Base-by-base conservation (phyloP, 2,888 invertebrate genomes). In the Acrobasis repandana region DNA sequence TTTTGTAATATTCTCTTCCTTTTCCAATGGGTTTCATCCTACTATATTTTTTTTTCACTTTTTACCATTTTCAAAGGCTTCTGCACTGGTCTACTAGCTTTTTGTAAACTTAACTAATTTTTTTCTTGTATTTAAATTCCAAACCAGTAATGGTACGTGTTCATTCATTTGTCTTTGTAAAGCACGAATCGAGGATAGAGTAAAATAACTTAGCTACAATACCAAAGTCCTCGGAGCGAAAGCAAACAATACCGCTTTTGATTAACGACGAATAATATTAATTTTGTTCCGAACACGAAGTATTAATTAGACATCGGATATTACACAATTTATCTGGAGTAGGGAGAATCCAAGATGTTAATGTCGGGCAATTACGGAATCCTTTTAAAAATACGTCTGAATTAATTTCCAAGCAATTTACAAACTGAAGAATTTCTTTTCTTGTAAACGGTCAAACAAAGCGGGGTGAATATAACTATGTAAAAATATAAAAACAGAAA, bases 161-260 rank as follows among this genome's bases (percentile, higher is more conserved):
- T 51, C 28, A 51, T 51, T 51, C 15, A 10, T n/a, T 51, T 51
- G 9, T 15, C 34, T 51, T 51, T 34, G 34, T 51, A 54, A 65
- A 60, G 28, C 4, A 5, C 67, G 62, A 68, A 67, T 70, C 9
- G 18, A 49, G 49, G 34, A 51, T 61, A 71, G 62, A 68, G 15
- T 51, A 33, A 34, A 28, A 51, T 51, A 15, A 51, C 51, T 51
- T 34, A 1, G 54, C 16, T 54, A 18, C 38, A 49, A 49, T 49
- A 49, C 18, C 33, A 38, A 52, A 54, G n/a, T 38, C 4, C 54
- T 38, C 38, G 38, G 34, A 34, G 33, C 15, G 54, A 38, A 28
- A 47, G 33, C 34, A 36, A 52, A 54, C 52, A 57, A 62, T 59
- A 61, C 54, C 43, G 64, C 74, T 83, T 73, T 88, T 88, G 80